These are phyloP conservation scores for Oryctes rhinoceros DNA, from an alignment of 1,140 invertebrate genomes.

Conservation along the genomic window DNA sequence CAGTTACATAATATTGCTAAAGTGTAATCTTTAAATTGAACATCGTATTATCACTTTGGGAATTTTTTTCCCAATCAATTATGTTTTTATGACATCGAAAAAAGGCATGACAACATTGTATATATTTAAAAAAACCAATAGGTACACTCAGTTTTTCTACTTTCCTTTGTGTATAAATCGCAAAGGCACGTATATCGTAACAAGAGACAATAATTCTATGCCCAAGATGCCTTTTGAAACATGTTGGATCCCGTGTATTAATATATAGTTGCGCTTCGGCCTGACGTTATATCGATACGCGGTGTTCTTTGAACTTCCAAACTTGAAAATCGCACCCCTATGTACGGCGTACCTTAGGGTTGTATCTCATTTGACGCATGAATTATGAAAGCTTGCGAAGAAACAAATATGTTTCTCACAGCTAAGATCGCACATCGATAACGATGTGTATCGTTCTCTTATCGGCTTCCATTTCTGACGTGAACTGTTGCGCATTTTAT, in stretches of 20 bases:
- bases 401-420: not conserved
- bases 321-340: slow-evolving; percentile 28
- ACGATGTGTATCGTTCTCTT: no score
- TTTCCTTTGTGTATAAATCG: not conserved
- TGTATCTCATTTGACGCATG: not conserved
- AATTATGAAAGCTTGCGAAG: not conserved
- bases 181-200: not conserved
- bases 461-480: no score
- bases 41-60: slow-evolving; percentile 29
- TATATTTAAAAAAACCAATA: not conserved
- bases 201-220: slow-evolving; percentile 29
- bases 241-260: not conserved
- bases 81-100: not conserved
- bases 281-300: not conserved
- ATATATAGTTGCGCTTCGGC: not conserved
- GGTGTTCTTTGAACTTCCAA: slow-evolving; percentile 25
- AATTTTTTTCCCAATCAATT: slow-evolving; percentile 24
- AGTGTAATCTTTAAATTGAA: slow-evolving; percentile 38
- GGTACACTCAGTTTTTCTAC: no score
- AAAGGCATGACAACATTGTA: not conserved
- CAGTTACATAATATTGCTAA: slow-evolving; percentile 48
- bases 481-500: no score
- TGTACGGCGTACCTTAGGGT: slow-evolving; percentile 1
- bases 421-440: not conserved
- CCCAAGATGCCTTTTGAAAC: slow-evolving; percentile 6